Base-by-base conservation (phyloP, 2,888 invertebrate genomes). In the Drosophila pegasa region DNA sequence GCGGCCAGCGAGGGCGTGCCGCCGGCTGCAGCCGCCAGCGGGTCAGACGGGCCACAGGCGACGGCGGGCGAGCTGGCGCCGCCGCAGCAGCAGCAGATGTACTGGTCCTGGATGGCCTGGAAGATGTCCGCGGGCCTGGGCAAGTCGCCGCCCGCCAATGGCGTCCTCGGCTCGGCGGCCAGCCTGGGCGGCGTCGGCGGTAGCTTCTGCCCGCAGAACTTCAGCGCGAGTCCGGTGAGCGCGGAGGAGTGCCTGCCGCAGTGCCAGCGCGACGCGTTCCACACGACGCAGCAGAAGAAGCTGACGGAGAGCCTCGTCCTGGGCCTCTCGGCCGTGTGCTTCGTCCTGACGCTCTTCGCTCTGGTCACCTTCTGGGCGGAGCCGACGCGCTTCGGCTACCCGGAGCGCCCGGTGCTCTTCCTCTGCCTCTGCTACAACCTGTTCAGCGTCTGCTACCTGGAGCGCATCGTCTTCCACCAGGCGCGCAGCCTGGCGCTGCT, bases 401-500 rank as follows among this genome's bases (percentile, higher is more conserved):
- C 98, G 0, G 98, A 98, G 90, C 93, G 98, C 45, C 98, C 98
- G 0, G 96, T 97, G 38, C 95, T 98, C 63, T 98, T 97, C 93
- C 93, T 98, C 69, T 97, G 98, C 6, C 94, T 97, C 1, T 98
- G 98, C 92, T 97, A 97, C 91, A 95, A 96, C 81, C 93, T 96
- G 55, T 95, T 97, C 27, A 96, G 97, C 0, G 92, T 97, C 5
- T 95, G 96, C 31, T 96, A 96, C 91, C 94, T 94, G 80, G 94
- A 95, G 18, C 94, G 96, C 67, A 95, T 95, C 58, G 94, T 94
- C 78, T 92, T 92, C 57, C 92, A 92, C 70, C 90, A 92, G 31
- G 83, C 91, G 9, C 83, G 91, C 41, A 90, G 90, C 7, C 41
- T 90, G 47, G 90, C 90, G 0, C 60, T 84, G 48, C 67, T 89